These are phyloP conservation scores for Sminthopsis crassicaudata DNA, from an alignment of 2,113 vertebrate species.

Conservation along the genomic window DNA sequence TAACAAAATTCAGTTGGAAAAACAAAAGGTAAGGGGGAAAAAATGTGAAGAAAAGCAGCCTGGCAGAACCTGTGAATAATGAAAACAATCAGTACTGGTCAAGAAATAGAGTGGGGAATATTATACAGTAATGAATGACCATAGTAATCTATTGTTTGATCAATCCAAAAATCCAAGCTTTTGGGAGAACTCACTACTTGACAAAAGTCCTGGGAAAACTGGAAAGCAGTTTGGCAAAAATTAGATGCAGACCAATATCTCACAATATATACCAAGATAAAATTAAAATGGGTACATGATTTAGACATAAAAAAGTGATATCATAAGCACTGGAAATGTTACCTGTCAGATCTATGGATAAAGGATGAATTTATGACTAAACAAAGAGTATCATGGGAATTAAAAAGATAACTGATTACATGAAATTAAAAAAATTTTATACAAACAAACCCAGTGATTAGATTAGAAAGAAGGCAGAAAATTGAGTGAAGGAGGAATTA, in stretches of 20 bases:
- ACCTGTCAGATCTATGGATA: background rate
- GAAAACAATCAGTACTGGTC: background rate
- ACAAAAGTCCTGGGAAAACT: background rate
- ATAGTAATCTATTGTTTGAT: background rate
- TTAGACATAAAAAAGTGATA: background rate
- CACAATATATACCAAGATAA: background rate
- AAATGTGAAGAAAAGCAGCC: background rate
- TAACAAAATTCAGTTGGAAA: background rate
- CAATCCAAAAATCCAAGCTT: background rate
- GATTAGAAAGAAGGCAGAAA: background rate
- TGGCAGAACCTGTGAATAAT: background rate
- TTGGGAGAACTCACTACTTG: background rate
- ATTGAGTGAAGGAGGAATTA: background rate
- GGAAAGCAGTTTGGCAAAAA: background rate
- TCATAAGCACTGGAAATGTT: background rate
- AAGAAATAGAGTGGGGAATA: background rate
- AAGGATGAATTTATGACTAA: background rate
- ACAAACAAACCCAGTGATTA: background rate
- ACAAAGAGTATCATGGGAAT: background rate
- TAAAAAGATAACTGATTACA: background rate
- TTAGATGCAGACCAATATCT: background rate
- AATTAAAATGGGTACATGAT: background rate
- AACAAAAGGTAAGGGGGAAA: background rate
- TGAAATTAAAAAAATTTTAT: background rate
- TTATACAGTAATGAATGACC: background rate